Percentiles rank a stretch among this genome's conserved stretches.
Conservation (phyloP, 2,113 vertebrate genomes). For the Brienomyrus brachyistius region DNA sequence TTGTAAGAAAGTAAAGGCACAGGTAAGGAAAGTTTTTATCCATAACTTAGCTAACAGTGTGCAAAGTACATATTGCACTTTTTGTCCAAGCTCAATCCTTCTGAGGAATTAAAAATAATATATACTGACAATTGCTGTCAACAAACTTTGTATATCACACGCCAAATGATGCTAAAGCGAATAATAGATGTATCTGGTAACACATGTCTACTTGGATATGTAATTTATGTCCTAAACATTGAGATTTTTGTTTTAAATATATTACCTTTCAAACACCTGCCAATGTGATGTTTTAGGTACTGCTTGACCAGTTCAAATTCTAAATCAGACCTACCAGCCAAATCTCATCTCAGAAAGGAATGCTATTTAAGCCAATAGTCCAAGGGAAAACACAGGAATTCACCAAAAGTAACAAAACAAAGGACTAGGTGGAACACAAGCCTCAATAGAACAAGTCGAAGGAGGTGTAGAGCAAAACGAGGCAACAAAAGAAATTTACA, state of each 20-base stretch:
- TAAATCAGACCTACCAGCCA: not conserved
- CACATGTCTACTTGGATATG: not conserved
- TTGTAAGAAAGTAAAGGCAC: not conserved
- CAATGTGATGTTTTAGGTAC: not conserved
- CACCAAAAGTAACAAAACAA: not conserved
- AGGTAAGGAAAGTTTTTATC: not conserved
- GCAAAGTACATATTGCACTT: not conserved
- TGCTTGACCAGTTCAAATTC: not conserved
- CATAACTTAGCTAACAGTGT: not conserved
- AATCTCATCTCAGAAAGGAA: not conserved
- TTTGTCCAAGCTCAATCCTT: not conserved
- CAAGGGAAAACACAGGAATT: not conserved
- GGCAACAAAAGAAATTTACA: no score
- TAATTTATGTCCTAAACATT: not conserved
- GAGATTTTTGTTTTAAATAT: not conserved
- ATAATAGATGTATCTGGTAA: not conserved
- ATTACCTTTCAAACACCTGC: not conserved
- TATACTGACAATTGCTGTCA: not conserved
- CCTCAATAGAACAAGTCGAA: not conserved
- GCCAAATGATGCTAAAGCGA: not conserved
- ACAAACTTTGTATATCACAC: not conserved
- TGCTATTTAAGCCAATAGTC: not conserved
- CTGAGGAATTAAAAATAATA: not conserved
- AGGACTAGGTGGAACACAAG: not conserved
- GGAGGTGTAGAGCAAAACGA: not conserved